Conservation (phyloP, 2,797 vertebrate species). For the Apogon hyalosoma region DNA sequence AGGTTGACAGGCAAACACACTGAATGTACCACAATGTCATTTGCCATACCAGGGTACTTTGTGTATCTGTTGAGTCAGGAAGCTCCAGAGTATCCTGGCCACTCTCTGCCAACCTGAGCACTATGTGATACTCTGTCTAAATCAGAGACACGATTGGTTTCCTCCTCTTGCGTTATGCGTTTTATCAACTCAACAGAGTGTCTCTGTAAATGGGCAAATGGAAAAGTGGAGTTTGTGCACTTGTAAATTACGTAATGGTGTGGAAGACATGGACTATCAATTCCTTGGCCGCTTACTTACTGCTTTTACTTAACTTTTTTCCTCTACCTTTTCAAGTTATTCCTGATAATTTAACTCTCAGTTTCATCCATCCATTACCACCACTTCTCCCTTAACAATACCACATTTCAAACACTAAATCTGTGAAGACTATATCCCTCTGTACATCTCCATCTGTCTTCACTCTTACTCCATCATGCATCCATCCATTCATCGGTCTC, state of each 20-base stretch:
- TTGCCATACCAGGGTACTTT: conserved; percentile 42
- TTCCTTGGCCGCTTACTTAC: conserved; percentile 25
- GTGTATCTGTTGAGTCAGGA: conserved; percentile 52
- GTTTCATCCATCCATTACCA: conserved; percentile 35
- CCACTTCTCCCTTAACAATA: conserved; percentile 6
- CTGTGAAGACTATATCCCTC: conserved; percentile 21
- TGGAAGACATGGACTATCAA: conserved; percentile 30
- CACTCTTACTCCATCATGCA: conserved; percentile 20
- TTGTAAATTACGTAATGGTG: conserved; percentile 24
- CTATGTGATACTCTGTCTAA: conserved; percentile 51
- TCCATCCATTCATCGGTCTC: conserved; percentile 21
- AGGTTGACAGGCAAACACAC: conserved; percentile 26
- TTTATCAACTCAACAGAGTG: conserved; percentile 54
- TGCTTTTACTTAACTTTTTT: conserved; percentile 3
- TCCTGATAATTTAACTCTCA: conserved; percentile 18
- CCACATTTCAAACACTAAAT: conserved; percentile 33
- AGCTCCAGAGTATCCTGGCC: conserved; percentile 8
- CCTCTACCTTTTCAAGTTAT: conserved; percentile 16
- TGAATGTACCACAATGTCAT: conserved; percentile 53
- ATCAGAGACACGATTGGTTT: conserved; percentile 51
- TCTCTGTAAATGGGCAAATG: conserved; percentile 33
- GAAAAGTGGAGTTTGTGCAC: conserved; percentile 32
- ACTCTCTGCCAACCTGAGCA: conserved; percentile 39
- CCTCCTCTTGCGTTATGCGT: conserved; percentile 22
- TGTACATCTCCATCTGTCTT: conserved; percentile 29